Evolutionary conservation across 2,113 vertebrate genomes (phyloP), one percentile per base, ranked within the genome.

Genomic region (Engystomops pustulosus): DNA sequence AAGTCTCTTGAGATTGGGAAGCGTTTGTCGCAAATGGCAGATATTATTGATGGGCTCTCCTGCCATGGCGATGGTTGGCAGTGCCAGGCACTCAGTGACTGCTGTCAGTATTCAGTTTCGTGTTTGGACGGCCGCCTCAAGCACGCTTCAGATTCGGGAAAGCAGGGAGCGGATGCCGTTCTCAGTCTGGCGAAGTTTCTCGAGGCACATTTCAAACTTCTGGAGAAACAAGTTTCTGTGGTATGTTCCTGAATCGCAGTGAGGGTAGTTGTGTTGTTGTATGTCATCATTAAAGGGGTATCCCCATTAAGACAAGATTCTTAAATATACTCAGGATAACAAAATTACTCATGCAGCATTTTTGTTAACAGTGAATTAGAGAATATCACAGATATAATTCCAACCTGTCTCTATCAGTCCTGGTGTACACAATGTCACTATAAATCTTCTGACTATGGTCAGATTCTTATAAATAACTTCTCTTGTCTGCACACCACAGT

Each of bases 141-240:
- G 18, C 44, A 51, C 30, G 7, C 32, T 41, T 32, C n/a, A 20
- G 49, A 44, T 32, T 44, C 34, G 6, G 62, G 3, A 9, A 58
- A 8, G 2, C 60, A 41, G 23, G 23, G 85, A 10, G 7, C 12
- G 3, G 68, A 89, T 1, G 88, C 90, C 0, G 72, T 95, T 1
- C 88, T 95, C 10, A 30, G 89, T 34, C 88, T 95, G 79, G 94
- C 93, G 45, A 88, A 90, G 20, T 96, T 97, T 87, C 90, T 94
- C 15, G 78, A 94, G 79, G 90, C 90, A 10, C 91, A 96, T 58
- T 91, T 92, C 80, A 87, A 83, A 2, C 82, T 88, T 27, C 86
- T 96, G 18, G 79, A 38, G 2, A 90, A 69, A 55, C 83, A 85
- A 32, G 38, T 79, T 65, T 70, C 75, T 45, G 3, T n/a, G 60